Evolutionary conservation across 2,113 vertebrate genomes (phyloP), one percentile per base, ranked within the genome.

Genomic region (Smithornis capensis): DNA sequence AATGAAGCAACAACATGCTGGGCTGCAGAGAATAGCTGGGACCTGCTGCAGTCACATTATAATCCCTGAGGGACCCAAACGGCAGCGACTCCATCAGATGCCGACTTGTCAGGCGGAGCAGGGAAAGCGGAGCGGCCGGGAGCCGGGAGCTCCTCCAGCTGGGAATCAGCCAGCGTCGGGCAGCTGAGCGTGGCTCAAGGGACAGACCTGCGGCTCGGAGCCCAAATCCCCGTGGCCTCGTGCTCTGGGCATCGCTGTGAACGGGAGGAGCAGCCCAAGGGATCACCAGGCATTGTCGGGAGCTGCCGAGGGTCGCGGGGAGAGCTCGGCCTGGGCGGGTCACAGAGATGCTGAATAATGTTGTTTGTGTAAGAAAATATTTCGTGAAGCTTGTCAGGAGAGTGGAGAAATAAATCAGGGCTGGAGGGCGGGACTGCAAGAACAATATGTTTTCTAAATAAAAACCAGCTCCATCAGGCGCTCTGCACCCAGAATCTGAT

Each of bases 1-100:
- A 98, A 99, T 99, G 98, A 98, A 99, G 98, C 98, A 97, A 98
- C 97, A 97, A 96, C 93, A 87, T 7, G 95, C 89, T 4, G 86
- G 88, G 93, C 96, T 89, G 92, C 83, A 9, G 95, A 93, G 94
- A 93, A 92, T 65, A 83, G 91, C 84, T 9, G 73, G 83, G 93
- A 97, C 95, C 93, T 91, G 93, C 91, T 84, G 95, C 92, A 95
- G 93, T 56, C 74, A 31, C 13, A 47, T 80, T 15, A 40, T 60
- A 73, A 85, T 94, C 95, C 96, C 97, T 5, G 25, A 22, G 95
- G 95, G 96, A 94, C 87, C 52, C 93, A 94, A 95, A 89, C 91
- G 87, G 96, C 87, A 57, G 84, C 53, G 92, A n/a, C 94, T 92
- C 62, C 92, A 22, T 96, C 96, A 97, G 97, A 92, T 74, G 96